A percentile compares a stretch with the other conserved stretches of the same genome.
phyloP scores from a whole-genome alignment of 2,797 vertebrate genomes.

The Pipistrellus nathusii region DNA sequence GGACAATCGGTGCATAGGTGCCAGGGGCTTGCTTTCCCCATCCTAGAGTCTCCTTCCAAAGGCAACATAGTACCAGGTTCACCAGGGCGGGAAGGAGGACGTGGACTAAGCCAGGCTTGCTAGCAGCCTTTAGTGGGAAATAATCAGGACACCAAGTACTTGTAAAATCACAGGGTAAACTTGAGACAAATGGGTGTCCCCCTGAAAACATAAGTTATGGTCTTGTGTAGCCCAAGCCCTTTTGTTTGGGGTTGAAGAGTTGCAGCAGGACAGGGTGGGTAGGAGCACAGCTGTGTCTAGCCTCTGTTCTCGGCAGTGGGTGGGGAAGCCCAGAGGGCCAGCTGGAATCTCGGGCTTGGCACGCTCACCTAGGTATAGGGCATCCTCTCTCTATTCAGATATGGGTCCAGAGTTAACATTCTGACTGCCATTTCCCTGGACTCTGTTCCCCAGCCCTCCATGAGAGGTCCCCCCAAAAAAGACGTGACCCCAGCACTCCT shows the following conservation, averaged over 20 bases:
- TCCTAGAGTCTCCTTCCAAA: conserved; percentile 61
- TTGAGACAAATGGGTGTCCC: conserved; percentile 83
- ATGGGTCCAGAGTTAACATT: not conserved
- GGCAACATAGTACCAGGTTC: not conserved
- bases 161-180: conserved; percentile 75
- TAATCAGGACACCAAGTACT: conserved; percentile 82
- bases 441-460: not conserved
- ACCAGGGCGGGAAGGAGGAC: conserved; percentile 80
- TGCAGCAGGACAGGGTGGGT: conserved; percentile 79
- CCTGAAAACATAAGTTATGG: conserved; percentile 78
- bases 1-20: not conserved
- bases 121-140: conserved; percentile 85
- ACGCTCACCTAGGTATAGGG: not conserved
- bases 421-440: conserved; percentile 31
- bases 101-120: conserved; percentile 82
- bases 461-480: not conserved
- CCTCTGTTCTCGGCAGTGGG: conserved; percentile 66
- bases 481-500: not conserved
- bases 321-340: not conserved
- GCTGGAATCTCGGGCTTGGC: conserved; percentile 37
- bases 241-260: conserved; percentile 82
- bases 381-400: not conserved
- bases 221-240: conserved; percentile 79
- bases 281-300: conserved; percentile 82
- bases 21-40: conserved; percentile 44